A percentile compares a stretch with the other conserved stretches of the same genome.
Evolutionary conservation across 2,888 invertebrate species (phyloP).

Genomic region (Brenthis ino): DNA sequence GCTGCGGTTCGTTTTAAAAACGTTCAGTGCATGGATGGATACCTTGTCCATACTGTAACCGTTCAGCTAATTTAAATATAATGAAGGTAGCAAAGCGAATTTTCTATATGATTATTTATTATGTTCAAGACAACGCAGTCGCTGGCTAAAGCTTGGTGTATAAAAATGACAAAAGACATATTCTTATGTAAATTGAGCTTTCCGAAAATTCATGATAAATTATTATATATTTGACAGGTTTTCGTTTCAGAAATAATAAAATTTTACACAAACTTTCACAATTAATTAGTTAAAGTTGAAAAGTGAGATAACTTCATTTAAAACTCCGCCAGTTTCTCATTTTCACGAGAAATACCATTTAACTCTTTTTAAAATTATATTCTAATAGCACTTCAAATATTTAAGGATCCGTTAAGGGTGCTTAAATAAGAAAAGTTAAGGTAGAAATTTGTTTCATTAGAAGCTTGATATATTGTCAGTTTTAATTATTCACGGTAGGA

Average conservation of each 20-base stretch:
- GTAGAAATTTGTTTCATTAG: conserved; percentile 6
- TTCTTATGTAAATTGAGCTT: neutral
- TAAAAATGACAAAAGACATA: neutral
- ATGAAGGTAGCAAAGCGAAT: too few species aligned
- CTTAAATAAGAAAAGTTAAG: conserved; percentile 26
- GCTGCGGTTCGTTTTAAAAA: too few species aligned
- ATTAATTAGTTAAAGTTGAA: conserved; percentile 37
- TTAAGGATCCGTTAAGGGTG: conserved; percentile 20
- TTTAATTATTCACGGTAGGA: too few species aligned
- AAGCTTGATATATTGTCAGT: conserved; percentile 1
- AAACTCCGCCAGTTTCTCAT: conserved; percentile 21
- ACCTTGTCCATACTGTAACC: too few species aligned
- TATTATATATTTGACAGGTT: conserved; percentile 30
- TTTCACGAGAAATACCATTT: conserved; percentile 14
- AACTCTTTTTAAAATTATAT: conserved; percentile 30
- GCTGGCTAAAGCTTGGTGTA: too few species aligned
- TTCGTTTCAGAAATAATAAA: conserved; percentile 32
- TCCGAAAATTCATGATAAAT: conserved; percentile 26
- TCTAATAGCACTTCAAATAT: conserved; percentile 26
- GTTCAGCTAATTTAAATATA: too few species aligned
- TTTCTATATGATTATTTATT: too few species aligned
- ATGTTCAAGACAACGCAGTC: too few species aligned
- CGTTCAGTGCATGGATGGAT: too few species aligned
- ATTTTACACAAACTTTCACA: conserved; percentile 29
- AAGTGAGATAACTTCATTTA: conserved; percentile 32